Base-by-base conservation (phyloP, 2,888 invertebrate genomes). In the Ametastegia equiseti region DNA sequence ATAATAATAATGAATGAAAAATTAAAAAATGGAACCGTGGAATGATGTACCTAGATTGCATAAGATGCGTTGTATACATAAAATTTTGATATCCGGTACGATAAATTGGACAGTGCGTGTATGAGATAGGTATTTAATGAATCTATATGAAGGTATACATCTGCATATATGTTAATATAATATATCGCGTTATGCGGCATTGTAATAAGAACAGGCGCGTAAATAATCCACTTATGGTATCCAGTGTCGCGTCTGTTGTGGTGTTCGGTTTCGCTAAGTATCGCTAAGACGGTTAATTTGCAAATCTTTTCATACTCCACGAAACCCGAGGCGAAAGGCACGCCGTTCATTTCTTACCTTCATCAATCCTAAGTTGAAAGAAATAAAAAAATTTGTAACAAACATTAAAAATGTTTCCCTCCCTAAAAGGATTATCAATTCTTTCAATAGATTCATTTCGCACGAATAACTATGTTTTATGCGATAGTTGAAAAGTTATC, bases 171-270 rank as follows among this genome's bases (percentile, higher is more conserved):
- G 27, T 47, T 15, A 60, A 30, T 60, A 60, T 60, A 60, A 15
- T 71, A 45, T 73, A 73, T 45, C 69, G 33, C 45, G 36, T 50
- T 60, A 57, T 60, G 73, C 45, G 57, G 47, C 33, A 67, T 67
- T 60, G 67, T 54, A 67, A 80, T 80, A 82, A 83, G 83, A 85
- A 84, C 82, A 84, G 84, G 84, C 86, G 84, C 86, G 85, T 81
- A 54, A 67, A 69, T 81, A 89, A 89, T 89, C 89, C 87, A 90
- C 90, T 89, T 89, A 89, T 86, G 87, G 89, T 90, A 86, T 90
- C 89, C 87, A 86, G 87, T 90, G 87, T 89, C 89, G 86, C 89
- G 88, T 88, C 84, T 86, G 86, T 85, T 84, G 82, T 77, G 88
- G 88, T 90, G 85, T 90, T 88, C 84, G 88, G 88, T 90, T 90